Conservation (phyloP, 2,797 vertebrate genomes). For the Myotis myotis region DNA sequence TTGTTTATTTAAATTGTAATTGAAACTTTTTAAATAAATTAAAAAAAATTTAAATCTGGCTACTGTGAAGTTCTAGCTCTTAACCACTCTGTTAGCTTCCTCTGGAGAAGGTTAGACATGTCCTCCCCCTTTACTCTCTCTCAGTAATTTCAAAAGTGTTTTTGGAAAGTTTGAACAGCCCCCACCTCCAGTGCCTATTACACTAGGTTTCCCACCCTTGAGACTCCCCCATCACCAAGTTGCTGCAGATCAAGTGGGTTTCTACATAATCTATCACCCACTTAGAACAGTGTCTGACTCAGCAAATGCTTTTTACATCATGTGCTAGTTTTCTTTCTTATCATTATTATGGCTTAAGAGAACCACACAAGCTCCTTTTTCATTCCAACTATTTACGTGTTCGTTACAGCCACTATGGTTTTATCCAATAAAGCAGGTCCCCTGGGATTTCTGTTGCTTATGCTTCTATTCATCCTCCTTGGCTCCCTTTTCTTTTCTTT, state of each 20-base stretch:
- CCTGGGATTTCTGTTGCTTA: neutral
- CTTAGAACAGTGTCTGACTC: neutral
- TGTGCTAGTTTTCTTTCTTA: neutral
- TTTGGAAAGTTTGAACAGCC: neutral
- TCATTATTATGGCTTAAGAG: neutral
- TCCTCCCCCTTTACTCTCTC: neutral
- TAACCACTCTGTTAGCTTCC: neutral
- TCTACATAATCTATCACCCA: neutral
- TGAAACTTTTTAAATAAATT: neutral
- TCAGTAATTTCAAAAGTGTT: neutral
- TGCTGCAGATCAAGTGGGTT: neutral
- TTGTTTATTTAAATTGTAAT: neutral
- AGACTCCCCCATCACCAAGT: neutral
- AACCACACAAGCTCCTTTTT: slow-evolving; percentile 13
- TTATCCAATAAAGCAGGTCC: neutral
- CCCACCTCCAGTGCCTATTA: neutral
- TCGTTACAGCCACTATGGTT: neutral
- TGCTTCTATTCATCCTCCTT: neutral
- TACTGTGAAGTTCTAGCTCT: neutral
- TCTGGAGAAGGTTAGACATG: neutral
- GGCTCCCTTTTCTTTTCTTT: neutral
- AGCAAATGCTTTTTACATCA: neutral
- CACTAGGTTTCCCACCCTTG: neutral
- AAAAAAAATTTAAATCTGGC: neutral
- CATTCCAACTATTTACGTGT: neutral